These are phyloP conservation scores for Hyperoplus immaculatus DNA, from an alignment of 2,797 vertebrate genomes.

Conservation along the genomic window DNA sequence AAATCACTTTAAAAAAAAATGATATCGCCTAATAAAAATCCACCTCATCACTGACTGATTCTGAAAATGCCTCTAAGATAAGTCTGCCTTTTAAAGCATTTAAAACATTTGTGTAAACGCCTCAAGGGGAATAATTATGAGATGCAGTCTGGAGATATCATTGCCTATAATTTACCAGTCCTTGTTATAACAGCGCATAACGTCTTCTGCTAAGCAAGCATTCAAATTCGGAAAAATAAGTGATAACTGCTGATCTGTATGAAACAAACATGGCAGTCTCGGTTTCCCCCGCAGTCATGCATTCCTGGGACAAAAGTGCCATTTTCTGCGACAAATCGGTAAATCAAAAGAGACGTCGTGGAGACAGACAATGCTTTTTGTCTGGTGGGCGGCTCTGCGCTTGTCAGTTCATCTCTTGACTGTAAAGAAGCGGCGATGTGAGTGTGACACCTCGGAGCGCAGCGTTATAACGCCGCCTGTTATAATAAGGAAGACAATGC, in stretches of 20 bases:
- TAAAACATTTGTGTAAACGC: not conserved
- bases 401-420: constrained; percentile 76
- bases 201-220: constrained; percentile 30
- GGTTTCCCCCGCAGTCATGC: constrained; percentile 64
- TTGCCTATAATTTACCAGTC: constrained; percentile 30
- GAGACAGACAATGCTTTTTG: constrained; percentile 82
- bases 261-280: constrained; percentile 65
- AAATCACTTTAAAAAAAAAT: constrained; percentile 10
- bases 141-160: constrained; percentile 23
- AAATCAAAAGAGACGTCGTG: constrained; percentile 80
- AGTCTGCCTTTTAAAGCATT: constrained; percentile 1
- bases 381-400: constrained; percentile 83
- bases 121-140: not conserved
- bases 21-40: no score
- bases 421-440: constrained; percentile 72
- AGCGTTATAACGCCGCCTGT: constrained; percentile 64
- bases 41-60: not conserved
- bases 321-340: constrained; percentile 84
- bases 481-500: constrained; percentile 19
- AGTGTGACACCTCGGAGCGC: constrained; percentile 76
- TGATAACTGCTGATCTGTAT: constrained; percentile 29
- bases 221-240: constrained; percentile 26
- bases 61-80: not conserved
- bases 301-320: constrained; percentile 81
- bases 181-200: constrained; percentile 25